Percentiles rank a stretch among this genome's conserved stretches.
These are phyloP conservation scores for Ryuthela nishihirai DNA, from an alignment of 2,888 invertebrate genomes.

Conservation along the genomic window DNA sequence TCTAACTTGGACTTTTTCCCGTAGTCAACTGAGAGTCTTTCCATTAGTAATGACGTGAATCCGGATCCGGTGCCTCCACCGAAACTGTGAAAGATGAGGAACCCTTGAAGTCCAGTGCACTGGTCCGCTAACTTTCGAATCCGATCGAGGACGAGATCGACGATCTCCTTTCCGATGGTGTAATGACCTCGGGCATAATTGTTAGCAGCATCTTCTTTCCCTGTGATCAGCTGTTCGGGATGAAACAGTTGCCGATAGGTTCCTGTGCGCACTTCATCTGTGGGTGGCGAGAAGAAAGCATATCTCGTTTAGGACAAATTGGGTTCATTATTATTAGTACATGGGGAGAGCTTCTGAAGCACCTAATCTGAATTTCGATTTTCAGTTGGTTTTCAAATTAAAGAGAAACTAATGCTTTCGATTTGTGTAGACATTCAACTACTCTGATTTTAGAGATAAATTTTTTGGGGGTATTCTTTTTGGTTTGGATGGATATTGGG, in stretches of 20 bases:
- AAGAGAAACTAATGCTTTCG: too few species aligned
- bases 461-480: too few species aligned
- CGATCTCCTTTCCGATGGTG: slow-evolving; percentile 69
- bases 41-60: slow-evolving; percentile 82
- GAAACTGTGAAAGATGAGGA: slow-evolving; percentile 48
- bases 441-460: too few species aligned
- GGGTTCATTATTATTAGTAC: too few species aligned
- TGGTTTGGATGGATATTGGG: too few species aligned
- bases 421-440: too few species aligned
- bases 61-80: slow-evolving; percentile 75
- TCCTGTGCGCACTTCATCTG: slow-evolving; percentile 51
- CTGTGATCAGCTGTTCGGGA: slow-evolving; percentile 50
- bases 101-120: slow-evolving; percentile 47
- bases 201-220: slow-evolving; percentile 53
- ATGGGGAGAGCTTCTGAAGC: too few species aligned
- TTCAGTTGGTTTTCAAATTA: too few species aligned
- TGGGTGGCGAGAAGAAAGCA: too few species aligned
- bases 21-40: slow-evolving; percentile 74
- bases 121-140: slow-evolving; percentile 47
- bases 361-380: too few species aligned
- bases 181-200: slow-evolving; percentile 61
- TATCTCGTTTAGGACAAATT: too few species aligned
- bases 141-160: slow-evolving; percentile 66
- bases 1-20: slow-evolving; percentile 84
- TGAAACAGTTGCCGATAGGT: slow-evolving; percentile 52